phyloP scores from a whole-genome alignment of 2,888 invertebrate species.

The Synanthedon andrenaeformis region DNA sequence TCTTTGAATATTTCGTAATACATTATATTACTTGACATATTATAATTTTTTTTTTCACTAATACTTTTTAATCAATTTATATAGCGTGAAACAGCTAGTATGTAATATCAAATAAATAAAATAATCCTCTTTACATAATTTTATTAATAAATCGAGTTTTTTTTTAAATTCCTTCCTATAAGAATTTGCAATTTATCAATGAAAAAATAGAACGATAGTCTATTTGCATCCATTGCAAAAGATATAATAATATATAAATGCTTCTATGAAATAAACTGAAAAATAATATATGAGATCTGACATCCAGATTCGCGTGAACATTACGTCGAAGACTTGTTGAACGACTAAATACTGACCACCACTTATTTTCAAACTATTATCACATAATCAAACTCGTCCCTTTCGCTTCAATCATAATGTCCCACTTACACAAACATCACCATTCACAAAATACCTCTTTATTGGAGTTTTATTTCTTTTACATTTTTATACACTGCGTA shows the following conservation, averaged over 20 bases:
- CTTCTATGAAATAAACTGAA: slow-evolving; percentile 46
- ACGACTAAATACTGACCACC: slow-evolving; percentile 24
- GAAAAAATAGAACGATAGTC: no score
- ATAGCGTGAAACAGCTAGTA: no score
- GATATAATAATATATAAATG: slow-evolving; percentile 33
- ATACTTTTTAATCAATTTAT: no score
- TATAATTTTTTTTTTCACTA: no score
- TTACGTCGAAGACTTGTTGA: slow-evolving; percentile 13
- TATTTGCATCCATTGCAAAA: background rate
- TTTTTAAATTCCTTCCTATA: no score
- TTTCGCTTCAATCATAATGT: slow-evolving; percentile 18
- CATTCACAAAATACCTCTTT: background rate
- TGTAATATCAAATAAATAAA: no score
- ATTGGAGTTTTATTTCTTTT: background rate
- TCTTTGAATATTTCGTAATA: no score
- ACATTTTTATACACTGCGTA: background rate
- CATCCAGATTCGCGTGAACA: background rate
- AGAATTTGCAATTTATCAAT: no score
- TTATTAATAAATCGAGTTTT: no score
- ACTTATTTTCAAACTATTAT: slow-evolving; percentile 53
- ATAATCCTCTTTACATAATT: no score
- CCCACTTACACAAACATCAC: slow-evolving; percentile 8
- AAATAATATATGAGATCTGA: slow-evolving; percentile 22
- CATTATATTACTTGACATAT: no score
- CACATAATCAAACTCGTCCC: slow-evolving; percentile 49